Percentiles rank a stretch among this genome's conserved stretches.
phyloP scores from a whole-genome alignment of 2,113 vertebrate species.

The Engraulis encrasicolus region DNA sequence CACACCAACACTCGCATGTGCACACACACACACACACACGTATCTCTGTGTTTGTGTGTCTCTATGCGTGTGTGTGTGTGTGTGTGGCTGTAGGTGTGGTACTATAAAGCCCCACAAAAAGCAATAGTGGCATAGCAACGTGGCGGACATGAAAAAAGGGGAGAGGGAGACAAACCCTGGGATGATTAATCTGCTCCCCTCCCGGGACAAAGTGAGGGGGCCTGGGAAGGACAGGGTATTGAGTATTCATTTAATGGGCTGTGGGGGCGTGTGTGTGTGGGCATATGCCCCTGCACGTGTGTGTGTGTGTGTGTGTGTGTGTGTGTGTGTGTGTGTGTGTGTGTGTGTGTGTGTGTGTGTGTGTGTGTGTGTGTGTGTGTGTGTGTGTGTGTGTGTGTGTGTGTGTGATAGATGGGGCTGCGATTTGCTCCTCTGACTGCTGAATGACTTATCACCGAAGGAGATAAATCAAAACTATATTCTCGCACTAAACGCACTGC shows the following conservation, averaged over 20 bases:
- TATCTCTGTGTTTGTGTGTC: no score
- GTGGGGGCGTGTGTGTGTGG: neutral
- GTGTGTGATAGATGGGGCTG: neutral
- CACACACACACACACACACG: slow-evolving; percentile 1
- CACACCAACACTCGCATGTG: no score
- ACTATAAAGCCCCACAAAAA: neutral
- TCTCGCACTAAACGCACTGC: neutral
- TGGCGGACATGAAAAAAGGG: neutral
- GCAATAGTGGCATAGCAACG: neutral
- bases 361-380: neutral
- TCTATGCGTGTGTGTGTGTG: no score
- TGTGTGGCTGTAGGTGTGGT: no score
- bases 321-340: neutral
- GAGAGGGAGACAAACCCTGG: neutral
- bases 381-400: neutral
- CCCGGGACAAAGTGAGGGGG: slow-evolving; percentile 13
- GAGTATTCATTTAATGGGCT: neutral
- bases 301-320: neutral
- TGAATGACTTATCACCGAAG: neutral
- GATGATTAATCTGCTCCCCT: slow-evolving; percentile 4
- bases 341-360: slow-evolving; percentile 2
- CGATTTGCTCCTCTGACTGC: slow-evolving; percentile 9
- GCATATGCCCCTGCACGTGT: neutral
- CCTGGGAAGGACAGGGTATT: neutral
- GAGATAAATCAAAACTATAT: slow-evolving; percentile 12